phyloP scores from a whole-genome alignment of 2,797 vertebrate genomes.

The Sphaeramia orbicularis region DNA sequence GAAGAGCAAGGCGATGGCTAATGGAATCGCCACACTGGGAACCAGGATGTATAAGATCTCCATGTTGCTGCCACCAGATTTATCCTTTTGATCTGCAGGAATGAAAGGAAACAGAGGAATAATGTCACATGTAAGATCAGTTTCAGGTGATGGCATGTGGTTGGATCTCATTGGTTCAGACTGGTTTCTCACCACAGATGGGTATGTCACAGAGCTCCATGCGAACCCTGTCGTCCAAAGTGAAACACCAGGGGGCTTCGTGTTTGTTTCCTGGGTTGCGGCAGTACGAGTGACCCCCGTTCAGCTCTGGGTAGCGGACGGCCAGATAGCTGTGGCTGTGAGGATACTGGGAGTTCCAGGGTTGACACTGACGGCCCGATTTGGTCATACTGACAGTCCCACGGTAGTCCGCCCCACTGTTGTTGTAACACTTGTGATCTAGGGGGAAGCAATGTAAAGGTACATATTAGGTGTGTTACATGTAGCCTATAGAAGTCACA shows the following conservation, averaged over 20 bases:
- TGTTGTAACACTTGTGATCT: slow-evolving; percentile 98
- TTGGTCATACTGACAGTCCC: slow-evolving; percentile 94
- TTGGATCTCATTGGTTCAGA: not conserved
- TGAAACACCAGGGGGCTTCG: slow-evolving; percentile 98
- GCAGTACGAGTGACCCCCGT: slow-evolving; percentile 98
- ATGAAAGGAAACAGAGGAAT: slow-evolving; percentile 11
- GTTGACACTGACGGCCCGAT: slow-evolving; percentile 96
- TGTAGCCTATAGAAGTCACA: not conserved
- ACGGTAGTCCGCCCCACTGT: slow-evolving; percentile 92
- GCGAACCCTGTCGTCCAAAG: slow-evolving; percentile 92
- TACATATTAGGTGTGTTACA: not conserved
- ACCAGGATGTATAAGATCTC: slow-evolving; percentile 98
- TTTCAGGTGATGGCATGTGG: not conserved
- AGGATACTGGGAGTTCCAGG: slow-evolving; percentile 98
- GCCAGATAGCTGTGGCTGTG: slow-evolving; percentile 95
- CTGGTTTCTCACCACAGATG: slow-evolving; percentile 89
- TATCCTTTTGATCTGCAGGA: slow-evolving; percentile 91
- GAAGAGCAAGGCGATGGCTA: slow-evolving; percentile 95
- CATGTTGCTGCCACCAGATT: slow-evolving; percentile 88
- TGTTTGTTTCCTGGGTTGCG: slow-evolving; percentile 96
- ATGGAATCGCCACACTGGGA: slow-evolving; percentile 94
- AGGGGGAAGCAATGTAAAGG: slow-evolving; percentile 27
- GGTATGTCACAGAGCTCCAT: slow-evolving; percentile 95
- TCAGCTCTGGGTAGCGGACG: slow-evolving; percentile 92
- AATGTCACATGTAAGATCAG: not conserved